phyloP scores from a whole-genome alignment of 2,888 invertebrate genomes.

The Harpagoxenus sublaevis region DNA sequence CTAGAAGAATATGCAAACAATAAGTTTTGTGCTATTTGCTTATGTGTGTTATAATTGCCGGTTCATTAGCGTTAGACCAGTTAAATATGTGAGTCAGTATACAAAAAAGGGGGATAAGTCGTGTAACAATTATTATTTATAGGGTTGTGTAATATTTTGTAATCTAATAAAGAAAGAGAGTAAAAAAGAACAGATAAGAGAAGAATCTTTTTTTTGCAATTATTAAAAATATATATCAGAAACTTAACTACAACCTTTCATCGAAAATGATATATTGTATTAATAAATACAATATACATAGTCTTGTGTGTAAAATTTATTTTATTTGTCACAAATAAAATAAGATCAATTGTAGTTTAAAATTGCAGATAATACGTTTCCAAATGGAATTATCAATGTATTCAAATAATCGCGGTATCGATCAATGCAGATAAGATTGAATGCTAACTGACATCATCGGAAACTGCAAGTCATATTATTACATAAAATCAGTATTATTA shows the following conservation, averaged over 20 bases:
- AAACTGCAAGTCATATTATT: conserved; percentile 28
- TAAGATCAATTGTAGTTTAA: neutral
- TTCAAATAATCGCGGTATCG: conserved; percentile 1
- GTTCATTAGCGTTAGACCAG: neutral
- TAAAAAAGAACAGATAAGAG: neutral
- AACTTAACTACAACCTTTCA: neutral
- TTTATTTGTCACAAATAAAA: neutral
- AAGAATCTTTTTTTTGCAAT: neutral
- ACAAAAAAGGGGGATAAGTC: neutral
- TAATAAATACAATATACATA: neutral
- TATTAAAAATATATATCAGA: neutral
- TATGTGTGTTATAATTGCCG: neutral
- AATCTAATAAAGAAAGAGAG: neutral
- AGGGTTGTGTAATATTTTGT: conserved; percentile 1
- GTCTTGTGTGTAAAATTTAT: neutral
- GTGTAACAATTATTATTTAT: neutral
- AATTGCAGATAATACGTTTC: neutral
- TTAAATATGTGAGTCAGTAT: neutral
- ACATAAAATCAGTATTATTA: conserved; percentile 16
- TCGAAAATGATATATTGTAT: neutral
- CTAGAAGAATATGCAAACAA: neutral
- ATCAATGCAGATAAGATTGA: conserved; percentile 24
- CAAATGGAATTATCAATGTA: neutral
- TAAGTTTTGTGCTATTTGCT: neutral
- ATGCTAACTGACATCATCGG: neutral